phyloP scores from a whole-genome alignment of 2,888 invertebrate species.

The Aleiodes leptofemur region DNA sequence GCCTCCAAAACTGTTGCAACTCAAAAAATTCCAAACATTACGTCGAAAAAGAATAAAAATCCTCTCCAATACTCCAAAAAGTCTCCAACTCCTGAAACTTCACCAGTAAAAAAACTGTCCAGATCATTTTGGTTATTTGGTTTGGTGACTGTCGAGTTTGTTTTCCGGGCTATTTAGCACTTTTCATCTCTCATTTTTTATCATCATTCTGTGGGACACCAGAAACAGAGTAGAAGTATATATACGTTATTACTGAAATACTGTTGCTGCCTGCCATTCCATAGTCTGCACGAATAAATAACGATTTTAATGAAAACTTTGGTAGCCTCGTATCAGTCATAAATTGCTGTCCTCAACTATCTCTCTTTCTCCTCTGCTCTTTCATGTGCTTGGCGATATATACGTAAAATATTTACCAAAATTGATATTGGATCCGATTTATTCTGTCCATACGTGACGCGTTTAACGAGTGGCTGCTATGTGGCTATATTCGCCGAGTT shows the following conservation, averaged over 20 bases:
- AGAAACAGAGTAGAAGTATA: no score
- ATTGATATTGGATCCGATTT: conserved; percentile 58
- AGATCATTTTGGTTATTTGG: no score
- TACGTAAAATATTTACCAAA: conserved; percentile 53
- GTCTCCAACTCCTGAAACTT: no score
- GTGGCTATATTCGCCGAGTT: conserved; percentile 9
- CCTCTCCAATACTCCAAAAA: no score
- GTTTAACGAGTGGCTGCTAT: conserved; percentile 44
- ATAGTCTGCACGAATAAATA: conserved; percentile 54
- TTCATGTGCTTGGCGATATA: conserved; percentile 19
- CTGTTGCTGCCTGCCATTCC: neutral
- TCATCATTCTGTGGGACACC: no score
- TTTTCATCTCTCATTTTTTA: no score
- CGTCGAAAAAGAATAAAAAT: no score
- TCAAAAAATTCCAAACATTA: no score
- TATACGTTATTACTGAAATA: conserved; percentile 3
- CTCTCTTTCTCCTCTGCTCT: conserved; percentile 33
- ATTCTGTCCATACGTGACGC: conserved; percentile 46
- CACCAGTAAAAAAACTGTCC: no score
- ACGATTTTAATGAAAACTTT: conserved; percentile 60
- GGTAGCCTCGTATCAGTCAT: conserved; percentile 56
- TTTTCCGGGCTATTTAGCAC: no score
- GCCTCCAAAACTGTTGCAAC: no score
- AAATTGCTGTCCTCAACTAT: conserved; percentile 50
- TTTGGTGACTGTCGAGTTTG: no score